phyloP scores from a whole-genome alignment of 2,113 vertebrate genomes.

The Machaerirhynchus nigripectus region DNA sequence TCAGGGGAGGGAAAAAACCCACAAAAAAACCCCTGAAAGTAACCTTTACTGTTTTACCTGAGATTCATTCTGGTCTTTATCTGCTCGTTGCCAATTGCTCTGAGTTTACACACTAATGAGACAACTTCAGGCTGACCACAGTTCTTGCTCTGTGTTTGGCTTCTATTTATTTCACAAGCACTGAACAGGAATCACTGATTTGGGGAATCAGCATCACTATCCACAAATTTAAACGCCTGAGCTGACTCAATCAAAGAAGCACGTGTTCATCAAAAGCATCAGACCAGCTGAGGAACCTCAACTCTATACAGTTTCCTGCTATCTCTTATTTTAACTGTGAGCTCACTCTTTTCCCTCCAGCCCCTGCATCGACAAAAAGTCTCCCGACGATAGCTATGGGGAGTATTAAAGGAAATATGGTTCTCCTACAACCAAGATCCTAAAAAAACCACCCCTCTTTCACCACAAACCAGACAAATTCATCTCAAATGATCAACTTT shows the following conservation, averaged over 20 bases:
- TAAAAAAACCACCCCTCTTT: neutral
- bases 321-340: neutral
- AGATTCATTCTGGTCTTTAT: neutral
- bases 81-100: neutral
- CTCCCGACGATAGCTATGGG: neutral
- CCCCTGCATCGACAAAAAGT: neutral
- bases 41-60: neutral
- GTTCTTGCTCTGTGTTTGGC: neutral
- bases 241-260: neutral
- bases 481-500: neutral
- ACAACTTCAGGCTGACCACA: neutral
- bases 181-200: neutral
- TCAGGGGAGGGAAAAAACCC: fast-evolving
- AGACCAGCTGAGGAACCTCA: neutral
- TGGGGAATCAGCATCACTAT: fast-evolving
- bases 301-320: neutral
- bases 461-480: neutral
- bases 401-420: neutral
- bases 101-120: neutral
- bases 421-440: neutral
- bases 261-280: neutral
- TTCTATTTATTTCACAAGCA: neutral
- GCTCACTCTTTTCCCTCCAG: neutral
- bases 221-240: neutral
- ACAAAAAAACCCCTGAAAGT: fast-evolving